Base-by-base conservation (phyloP, 2,797 vertebrate species). In the Staurois parvus region DNA sequence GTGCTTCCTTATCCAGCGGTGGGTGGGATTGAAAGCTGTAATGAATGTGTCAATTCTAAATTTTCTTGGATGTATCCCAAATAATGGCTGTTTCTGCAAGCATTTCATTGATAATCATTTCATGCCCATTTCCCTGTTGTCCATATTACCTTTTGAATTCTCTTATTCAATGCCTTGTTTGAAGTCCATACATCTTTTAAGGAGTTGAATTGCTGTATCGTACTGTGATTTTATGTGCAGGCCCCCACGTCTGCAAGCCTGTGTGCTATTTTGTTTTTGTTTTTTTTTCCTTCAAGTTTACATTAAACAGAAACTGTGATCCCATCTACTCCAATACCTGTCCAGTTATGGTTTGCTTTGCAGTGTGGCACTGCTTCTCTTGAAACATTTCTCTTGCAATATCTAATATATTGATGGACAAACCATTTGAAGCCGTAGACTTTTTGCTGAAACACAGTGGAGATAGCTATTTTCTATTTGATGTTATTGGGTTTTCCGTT, bases 181-280 rank as follows among this genome's bases (percentile, higher is more conserved):
- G 34, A 59, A 72, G 28, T 11, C 32, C 32, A 21, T 72, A 40
- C 37, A 64, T 64, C 42, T n/a, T 37, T 26, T 56, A 32, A 34
- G 30, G n/a, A 59, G 68, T 42, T 42, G 26, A 42, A 73, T 62
- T 62, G 32, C 48, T 21, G 29, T 66, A 48, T 68, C 2, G 13
- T 64, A 66, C 32, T 66, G 59, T 78, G 76, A 78, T 42, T 40
- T 24, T 13, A 66, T 79, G 34, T 68, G 32, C 37, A 45, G 76
- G n/a, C 62, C n/a, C 40, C 34, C 37, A 66, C 28, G 15, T n/a
- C 32, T 29, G 64, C 64, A 3, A 28, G 64, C 10, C 12, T 66
- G 59, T 64, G 59, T 59, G 52, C 52, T 21, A 59, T 67, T 42
- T 67, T 45, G 12, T 19, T 37, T 37, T 37, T 37, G 1, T 6